Conservation (phyloP, 1,140 invertebrate genomes). For the Littorina saxatilis region DNA sequence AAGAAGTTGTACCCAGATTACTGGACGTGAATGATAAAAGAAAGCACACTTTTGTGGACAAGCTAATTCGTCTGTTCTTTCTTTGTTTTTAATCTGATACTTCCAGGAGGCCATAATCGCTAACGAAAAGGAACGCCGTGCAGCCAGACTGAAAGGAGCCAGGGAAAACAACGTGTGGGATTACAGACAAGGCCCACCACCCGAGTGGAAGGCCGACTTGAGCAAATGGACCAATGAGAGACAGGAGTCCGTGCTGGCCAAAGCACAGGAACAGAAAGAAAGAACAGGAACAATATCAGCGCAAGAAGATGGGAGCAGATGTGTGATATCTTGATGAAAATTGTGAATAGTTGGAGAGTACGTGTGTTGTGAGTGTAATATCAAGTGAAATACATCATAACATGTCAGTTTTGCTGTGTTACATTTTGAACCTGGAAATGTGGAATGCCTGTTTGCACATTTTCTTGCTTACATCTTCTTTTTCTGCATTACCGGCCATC, state of each 20-base stretch:
- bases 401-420: no score
- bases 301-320: background rate
- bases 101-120: constrained; percentile 82
- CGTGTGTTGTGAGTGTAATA: no score
- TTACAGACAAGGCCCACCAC: constrained; percentile 84
- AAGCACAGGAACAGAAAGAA: constrained; percentile 5
- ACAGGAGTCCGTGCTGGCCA: constrained; percentile 8
- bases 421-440: no score
- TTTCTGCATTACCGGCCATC: no score
- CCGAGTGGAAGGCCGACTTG: constrained; percentile 86
- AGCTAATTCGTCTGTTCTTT: background rate
- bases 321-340: constrained; percentile 19
- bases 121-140: constrained; percentile 83
- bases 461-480: no score
- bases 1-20: background rate
- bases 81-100: background rate
- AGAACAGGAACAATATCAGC: constrained; percentile 1
- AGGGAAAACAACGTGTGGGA: constrained; percentile 87
- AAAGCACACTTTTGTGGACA: background rate
- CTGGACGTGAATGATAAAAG: background rate
- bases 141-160: constrained; percentile 81
- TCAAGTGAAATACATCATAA: no score
- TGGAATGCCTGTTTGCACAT: no score
- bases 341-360: no score
- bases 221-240: constrained; percentile 80